phyloP scores from a whole-genome alignment of 2,113 vertebrate genomes.

The Notiomystis cincta region DNA sequence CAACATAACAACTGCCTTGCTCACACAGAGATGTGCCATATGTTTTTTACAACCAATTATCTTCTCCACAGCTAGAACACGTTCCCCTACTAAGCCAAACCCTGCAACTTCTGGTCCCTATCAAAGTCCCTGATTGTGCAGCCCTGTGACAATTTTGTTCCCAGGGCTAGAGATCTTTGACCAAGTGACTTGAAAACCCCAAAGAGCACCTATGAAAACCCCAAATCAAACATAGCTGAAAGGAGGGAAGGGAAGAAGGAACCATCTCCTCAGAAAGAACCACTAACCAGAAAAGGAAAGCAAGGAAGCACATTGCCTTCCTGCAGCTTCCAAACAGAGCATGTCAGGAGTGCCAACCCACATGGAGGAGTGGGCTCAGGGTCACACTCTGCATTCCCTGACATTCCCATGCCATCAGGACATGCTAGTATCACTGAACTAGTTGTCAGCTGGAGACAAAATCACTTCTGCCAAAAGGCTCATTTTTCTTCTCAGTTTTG shows the following conservation, averaged over 20 bases:
- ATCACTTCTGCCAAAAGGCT: background rate
- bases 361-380: background rate
- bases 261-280: background rate
- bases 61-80: background rate
- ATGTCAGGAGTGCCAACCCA: background rate
- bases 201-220: background rate
- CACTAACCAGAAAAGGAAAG: background rate
- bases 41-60: constrained; percentile 46
- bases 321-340: background rate
- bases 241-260: background rate
- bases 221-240: background rate
- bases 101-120: background rate
- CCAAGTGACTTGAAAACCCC: background rate
- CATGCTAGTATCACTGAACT: background rate
- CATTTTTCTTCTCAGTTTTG: background rate
- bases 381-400: background rate
- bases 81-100: background rate
- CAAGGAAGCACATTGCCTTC: background rate
- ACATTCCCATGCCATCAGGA: background rate
- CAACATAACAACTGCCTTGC: constrained; percentile 12
- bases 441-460: background rate
- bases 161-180: background rate
- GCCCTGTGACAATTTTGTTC: background rate
- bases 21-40: constrained; percentile 34
- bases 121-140: background rate